Evolutionary conservation across 2,888 invertebrate species (phyloP).

Genomic region (Chrysolina haemoptera): DNA sequence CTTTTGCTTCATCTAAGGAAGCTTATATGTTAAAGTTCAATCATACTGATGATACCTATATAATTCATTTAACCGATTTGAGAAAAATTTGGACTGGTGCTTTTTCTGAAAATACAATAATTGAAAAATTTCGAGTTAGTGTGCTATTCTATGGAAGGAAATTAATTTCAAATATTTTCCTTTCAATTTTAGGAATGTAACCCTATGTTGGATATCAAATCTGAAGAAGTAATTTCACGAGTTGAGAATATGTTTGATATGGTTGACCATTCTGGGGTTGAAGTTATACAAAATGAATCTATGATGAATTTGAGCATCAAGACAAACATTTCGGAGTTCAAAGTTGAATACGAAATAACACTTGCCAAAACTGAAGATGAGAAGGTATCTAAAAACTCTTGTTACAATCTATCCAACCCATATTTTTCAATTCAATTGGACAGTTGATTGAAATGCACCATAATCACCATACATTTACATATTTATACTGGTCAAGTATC

Average conservation of each 20-base stretch:
- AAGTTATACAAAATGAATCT: slow-evolving; percentile 34
- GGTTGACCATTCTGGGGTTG: slow-evolving; percentile 44
- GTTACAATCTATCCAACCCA: no score
- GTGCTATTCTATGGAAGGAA: background rate
- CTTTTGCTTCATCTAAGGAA: slow-evolving; percentile 53
- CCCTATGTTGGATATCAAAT: slow-evolving; percentile 59
- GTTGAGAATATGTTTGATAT: slow-evolving; percentile 44
- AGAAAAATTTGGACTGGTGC: slow-evolving; percentile 60
- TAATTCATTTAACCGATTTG: slow-evolving; percentile 59
- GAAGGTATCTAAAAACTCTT: slow-evolving; percentile 42
- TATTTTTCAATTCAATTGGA: no score
- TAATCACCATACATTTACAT: no score
- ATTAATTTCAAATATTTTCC: background rate
- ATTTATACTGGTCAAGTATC: no score
- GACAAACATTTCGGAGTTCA: slow-evolving; percentile 28
- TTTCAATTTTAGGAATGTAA: slow-evolving; percentile 59
- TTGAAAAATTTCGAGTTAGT: slow-evolving; percentile 58
- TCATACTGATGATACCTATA: slow-evolving; percentile 44
- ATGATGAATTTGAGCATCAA: slow-evolving; percentile 47
- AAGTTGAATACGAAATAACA: slow-evolving; percentile 55
- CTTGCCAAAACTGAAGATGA: slow-evolving; percentile 44
- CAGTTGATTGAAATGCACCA: no score
- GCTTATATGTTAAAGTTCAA: slow-evolving; percentile 58
- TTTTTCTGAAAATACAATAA: slow-evolving; percentile 51
- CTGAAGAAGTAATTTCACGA: slow-evolving; percentile 48